These are phyloP conservation scores for Aurelia coerulea DNA, from an alignment of 30 jellyfish, hydroid and myxozoan species.

Conservation along the genomic window DNA sequence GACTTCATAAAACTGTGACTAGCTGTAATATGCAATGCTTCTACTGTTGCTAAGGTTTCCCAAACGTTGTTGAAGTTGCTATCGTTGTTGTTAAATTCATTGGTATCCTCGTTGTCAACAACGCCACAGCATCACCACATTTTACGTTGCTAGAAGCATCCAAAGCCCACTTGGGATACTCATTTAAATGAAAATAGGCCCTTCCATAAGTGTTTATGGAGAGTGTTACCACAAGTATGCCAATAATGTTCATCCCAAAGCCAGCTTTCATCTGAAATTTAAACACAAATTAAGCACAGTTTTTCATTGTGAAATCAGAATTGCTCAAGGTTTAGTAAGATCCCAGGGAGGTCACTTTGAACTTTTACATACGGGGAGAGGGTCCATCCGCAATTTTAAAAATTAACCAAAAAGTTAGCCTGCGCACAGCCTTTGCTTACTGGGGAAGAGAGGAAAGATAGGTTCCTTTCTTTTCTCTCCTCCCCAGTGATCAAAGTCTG, in stretches of 20 bases:
- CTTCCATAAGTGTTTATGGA: conserved; percentile 92
- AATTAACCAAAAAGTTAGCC: no score
- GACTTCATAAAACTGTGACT: no score
- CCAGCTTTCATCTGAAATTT: conserved; percentile 92
- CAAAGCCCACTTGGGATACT: conserved; percentile 91
- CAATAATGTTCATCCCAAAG: conserved; percentile 93
- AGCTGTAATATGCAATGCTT: no score
- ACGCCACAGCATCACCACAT: conserved; percentile 19
- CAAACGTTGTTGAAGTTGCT: conserved; percentile 3
- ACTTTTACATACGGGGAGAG: no score
- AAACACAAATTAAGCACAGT: not conserved
- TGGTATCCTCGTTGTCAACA: not conserved
- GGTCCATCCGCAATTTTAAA: no score
- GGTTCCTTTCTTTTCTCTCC: no score
- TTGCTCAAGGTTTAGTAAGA: not conserved
- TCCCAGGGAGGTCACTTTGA: no score
- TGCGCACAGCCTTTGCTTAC: no score
- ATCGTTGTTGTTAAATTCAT: conserved; percentile 33
- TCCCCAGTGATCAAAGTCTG: no score
- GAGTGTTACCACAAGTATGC: conserved; percentile 80
- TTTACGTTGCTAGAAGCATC: conserved; percentile 14
- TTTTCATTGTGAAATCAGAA: not conserved
- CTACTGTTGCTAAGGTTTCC: no score
- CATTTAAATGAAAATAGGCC: conserved; percentile 71
- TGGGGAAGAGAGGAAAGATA: no score